These are phyloP conservation scores for Colletes latitarsis DNA, from an alignment of 1,140 invertebrate genomes.

Conservation along the genomic window DNA sequence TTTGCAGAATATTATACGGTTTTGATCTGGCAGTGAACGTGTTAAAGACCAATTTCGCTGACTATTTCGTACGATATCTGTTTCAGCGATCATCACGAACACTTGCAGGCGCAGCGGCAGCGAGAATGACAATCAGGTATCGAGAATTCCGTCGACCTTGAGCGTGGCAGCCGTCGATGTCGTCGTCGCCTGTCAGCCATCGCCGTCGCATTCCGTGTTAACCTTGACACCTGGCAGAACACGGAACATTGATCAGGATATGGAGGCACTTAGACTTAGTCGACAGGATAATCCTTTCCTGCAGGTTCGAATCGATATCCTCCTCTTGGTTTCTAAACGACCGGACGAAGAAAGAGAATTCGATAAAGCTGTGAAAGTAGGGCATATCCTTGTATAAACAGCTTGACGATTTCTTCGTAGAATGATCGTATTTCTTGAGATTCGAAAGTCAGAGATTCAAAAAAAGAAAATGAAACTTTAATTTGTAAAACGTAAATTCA, in stretches of 20 bases:
- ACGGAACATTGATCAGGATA: conserved; percentile 90
- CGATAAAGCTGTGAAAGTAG: too few species aligned
- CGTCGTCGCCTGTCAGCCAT: conserved; percentile 79
- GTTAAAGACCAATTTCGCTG: not conserved
- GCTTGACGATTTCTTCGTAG: not conserved
- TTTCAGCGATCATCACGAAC: conserved; percentile 71
- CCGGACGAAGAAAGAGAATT: not conserved
- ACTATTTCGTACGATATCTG: conserved; percentile 12
- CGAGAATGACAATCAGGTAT: conserved; percentile 71
- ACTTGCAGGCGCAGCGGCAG: conserved; percentile 68
- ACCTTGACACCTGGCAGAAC: conserved; percentile 87
- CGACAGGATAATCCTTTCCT: conserved; percentile 92
- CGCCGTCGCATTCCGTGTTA: conserved; percentile 83
- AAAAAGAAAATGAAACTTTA: not conserved
- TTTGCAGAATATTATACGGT: too few species aligned
- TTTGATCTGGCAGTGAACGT: too few species aligned
- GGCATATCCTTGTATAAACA: too few species aligned
- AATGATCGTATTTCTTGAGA: not conserved
- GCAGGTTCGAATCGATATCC: conserved; percentile 80
- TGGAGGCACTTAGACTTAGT: conserved; percentile 89
- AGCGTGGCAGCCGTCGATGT: conserved; percentile 81
- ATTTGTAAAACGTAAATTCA: too few species aligned
- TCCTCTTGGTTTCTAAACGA: conserved; percentile 11
- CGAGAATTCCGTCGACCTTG: conserved; percentile 81
- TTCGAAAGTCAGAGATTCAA: too few species aligned